These are phyloP conservation scores for Nematopogon swammerdamellus DNA, from an alignment of 2,888 invertebrate genomes.

Conservation along the genomic window DNA sequence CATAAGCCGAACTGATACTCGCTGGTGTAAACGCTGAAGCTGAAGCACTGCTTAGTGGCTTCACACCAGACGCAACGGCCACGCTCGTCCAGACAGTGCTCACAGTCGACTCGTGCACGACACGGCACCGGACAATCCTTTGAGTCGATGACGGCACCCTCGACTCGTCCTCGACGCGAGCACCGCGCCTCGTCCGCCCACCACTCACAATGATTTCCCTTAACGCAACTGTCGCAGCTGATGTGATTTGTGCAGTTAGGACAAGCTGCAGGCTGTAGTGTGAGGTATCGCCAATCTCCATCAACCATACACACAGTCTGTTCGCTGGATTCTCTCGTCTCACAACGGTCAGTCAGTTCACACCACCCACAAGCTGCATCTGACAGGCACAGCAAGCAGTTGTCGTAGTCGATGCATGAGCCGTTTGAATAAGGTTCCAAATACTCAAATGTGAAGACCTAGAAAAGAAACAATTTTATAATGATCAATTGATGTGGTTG, in stretches of 20 bases:
- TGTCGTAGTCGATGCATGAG: slow-evolving; percentile 71
- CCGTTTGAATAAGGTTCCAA: slow-evolving; percentile 85
- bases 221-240: slow-evolving; percentile 81
- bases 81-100: slow-evolving; percentile 78
- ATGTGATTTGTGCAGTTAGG: slow-evolving; percentile 88
- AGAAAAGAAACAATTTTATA: slow-evolving; percentile 12
- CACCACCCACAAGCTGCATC: slow-evolving; percentile 94
- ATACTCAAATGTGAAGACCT: slow-evolving; percentile 83
- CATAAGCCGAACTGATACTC: slow-evolving; percentile 93
- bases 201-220: slow-evolving; percentile 86
- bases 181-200: slow-evolving; percentile 87
- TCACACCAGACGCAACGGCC: slow-evolving; percentile 96
- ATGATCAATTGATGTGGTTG: neutral
- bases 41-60: slow-evolving; percentile 87
- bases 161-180: slow-evolving; percentile 70
- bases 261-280: slow-evolving; percentile 78
- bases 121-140: slow-evolving; percentile 80
- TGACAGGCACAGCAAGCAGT: slow-evolving; percentile 83
- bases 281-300: slow-evolving; percentile 74
- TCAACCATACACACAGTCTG: slow-evolving; percentile 53
- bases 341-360: slow-evolving; percentile 68
- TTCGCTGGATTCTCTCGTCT: slow-evolving; percentile 67
- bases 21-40: slow-evolving; percentile 93
- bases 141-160: slow-evolving; percentile 61
- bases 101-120: slow-evolving; percentile 71